phyloP scores from a whole-genome alignment of 2,888 invertebrate species.

The Ophioninae sp. region DNA sequence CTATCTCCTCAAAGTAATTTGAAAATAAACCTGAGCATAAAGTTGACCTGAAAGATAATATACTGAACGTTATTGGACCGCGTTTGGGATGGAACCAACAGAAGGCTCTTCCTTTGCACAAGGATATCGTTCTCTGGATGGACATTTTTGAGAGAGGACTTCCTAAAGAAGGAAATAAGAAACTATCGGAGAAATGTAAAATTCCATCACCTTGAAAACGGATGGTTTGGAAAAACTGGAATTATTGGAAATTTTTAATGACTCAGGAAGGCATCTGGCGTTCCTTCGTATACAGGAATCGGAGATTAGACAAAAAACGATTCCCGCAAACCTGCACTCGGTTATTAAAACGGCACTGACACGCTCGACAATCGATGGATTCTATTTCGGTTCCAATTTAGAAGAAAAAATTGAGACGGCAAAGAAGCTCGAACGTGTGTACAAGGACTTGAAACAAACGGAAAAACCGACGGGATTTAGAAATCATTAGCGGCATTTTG shows the following conservation, averaged over 20 bases:
- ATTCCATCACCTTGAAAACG: constrained; percentile 37
- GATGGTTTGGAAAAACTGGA: constrained; percentile 21
- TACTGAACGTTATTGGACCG: too few species aligned
- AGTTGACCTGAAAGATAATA: too few species aligned
- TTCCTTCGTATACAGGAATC: constrained; percentile 61
- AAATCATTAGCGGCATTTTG: constrained; percentile 60
- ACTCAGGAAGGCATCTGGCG: constrained; percentile 47
- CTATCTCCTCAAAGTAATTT: too few species aligned
- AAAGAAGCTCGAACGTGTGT: constrained; percentile 50
- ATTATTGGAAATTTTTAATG: constrained; percentile 52
- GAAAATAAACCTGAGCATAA: too few species aligned
- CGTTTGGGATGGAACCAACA: too few species aligned
- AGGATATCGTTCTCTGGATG: too few species aligned
- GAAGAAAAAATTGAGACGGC: constrained; percentile 33
- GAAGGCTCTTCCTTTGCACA: too few species aligned
- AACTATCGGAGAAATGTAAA: too few species aligned
- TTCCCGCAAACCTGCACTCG: constrained; percentile 26
- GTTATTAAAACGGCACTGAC: constrained; percentile 13
- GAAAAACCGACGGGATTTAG: background rate
- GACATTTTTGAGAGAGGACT: too few species aligned
- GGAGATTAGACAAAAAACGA: constrained; percentile 11
- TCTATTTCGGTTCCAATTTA: constrained; percentile 54
- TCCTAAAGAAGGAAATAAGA: too few species aligned
- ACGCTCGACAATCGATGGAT: constrained; percentile 47
- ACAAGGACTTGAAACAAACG: constrained; percentile 19